Percentiles rank a stretch among this genome's conserved stretches.
phyloP scores from a whole-genome alignment of 1,140 invertebrate genomes.

The Bilobella aurantiaca region DNA sequence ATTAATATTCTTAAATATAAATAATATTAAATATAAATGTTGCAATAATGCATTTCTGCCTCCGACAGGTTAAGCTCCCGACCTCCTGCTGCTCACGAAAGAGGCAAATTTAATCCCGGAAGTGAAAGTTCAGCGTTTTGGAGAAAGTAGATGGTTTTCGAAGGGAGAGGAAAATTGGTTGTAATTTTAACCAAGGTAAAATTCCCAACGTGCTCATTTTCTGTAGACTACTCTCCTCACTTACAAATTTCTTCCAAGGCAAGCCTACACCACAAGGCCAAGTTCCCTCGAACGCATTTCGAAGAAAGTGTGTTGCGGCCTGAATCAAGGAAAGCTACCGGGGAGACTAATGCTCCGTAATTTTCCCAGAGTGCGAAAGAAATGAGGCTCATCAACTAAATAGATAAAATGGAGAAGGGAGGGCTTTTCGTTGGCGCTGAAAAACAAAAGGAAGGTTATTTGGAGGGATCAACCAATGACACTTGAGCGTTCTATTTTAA shows the following conservation, averaged over 20 bases:
- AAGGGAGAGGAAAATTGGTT: neutral
- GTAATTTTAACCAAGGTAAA: neutral
- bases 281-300: neutral
- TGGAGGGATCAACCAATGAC: neutral
- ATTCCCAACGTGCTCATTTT: neutral
- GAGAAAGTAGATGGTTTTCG: no score
- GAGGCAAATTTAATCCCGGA: neutral
- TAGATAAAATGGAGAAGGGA: neutral
- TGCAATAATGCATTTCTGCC: no score
- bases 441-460: neutral
- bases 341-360: constrained; percentile 6
- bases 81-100: neutral
- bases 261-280: neutral
- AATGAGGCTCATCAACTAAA: constrained; percentile 6
- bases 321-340: neutral
- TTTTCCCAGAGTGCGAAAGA: constrained; percentile 9
- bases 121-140: neutral
- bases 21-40: neutral
- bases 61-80: neutral
- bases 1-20: neutral
- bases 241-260: neutral
- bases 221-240: neutral
- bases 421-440: no score
- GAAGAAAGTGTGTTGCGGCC: neutral
- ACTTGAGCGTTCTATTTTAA: constrained; percentile 5